Percentiles rank a stretch among this genome's conserved stretches.
Evolutionary conservation across 2,888 invertebrate genomes (phyloP).

Genomic region (Drosophila borealis): DNA sequence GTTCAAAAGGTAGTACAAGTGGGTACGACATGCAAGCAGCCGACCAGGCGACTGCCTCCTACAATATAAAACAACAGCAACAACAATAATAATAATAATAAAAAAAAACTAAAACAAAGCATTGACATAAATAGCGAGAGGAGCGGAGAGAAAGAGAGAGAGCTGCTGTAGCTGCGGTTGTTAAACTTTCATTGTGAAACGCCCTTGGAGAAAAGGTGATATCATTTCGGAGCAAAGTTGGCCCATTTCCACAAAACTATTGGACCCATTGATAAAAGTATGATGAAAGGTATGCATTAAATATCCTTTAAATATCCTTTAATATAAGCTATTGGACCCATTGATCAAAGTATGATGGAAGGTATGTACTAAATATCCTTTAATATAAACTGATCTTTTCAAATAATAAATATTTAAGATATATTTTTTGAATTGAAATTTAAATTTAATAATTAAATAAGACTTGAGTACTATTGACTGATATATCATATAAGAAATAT

Average conservation of each 20-base stretch:
- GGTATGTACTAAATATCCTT: too few species aligned
- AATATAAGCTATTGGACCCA: neutral
- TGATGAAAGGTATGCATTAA: too few species aligned
- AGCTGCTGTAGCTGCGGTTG: conserved; percentile 56
- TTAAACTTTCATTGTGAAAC: conserved; percentile 51
- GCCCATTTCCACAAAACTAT: conserved; percentile 17
- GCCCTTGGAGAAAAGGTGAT: conserved; percentile 59
- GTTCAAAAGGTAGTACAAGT: conserved; percentile 76
- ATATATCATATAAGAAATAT: too few species aligned
- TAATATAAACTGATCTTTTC: too few species aligned
- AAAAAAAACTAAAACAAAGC: conserved; percentile 70
- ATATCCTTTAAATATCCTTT: too few species aligned
- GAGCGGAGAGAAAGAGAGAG: neutral
- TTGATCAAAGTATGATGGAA: too few species aligned
- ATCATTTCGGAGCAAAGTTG: conserved; percentile 56
- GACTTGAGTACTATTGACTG: too few species aligned
- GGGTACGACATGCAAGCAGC: conserved; percentile 74
- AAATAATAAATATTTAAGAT: too few species aligned
- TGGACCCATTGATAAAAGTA: too few species aligned
- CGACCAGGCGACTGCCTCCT: conserved; percentile 32
- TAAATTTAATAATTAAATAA: too few species aligned
- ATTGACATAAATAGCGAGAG: conserved; percentile 72
- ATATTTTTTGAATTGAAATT: too few species aligned
- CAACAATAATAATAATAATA: conserved; percentile 35
- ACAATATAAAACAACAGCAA: conserved; percentile 23